A percentile compares a stretch with the other conserved stretches of the same genome.
Conservation (phyloP, 2,113 vertebrate species). For the Lamprologus sp. region DNA sequence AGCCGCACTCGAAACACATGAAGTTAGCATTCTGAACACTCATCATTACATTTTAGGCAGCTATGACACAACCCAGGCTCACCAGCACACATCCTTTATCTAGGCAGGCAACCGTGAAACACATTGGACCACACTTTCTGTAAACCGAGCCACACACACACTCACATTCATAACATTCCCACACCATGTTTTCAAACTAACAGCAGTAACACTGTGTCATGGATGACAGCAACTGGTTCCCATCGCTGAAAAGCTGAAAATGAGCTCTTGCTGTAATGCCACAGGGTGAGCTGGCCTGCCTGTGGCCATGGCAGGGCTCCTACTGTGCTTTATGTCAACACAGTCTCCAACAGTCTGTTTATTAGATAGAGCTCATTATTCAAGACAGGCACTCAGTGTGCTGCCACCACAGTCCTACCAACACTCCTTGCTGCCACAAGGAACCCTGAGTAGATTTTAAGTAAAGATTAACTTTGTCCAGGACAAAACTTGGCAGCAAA, state of each 20-base stretch:
- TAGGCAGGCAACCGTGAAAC: not conserved
- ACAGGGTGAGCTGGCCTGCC: conserved; percentile 38
- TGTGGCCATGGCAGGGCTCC: conserved; percentile 35
- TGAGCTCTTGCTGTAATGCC: conserved; percentile 34
- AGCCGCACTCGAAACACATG: conserved; percentile 7
- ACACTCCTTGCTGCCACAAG: conserved; percentile 20
- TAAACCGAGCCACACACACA: not conserved
- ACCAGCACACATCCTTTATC: not conserved
- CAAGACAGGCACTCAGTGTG: conserved; percentile 38
- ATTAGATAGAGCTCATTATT: conserved; percentile 65
- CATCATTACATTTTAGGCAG: conserved; percentile 8
- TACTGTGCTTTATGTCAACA: conserved; percentile 48
- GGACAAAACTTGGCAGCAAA: conserved; percentile 6
- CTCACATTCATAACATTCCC: not conserved
- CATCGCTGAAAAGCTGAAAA: conserved; percentile 34
- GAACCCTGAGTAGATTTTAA: conserved; percentile 31
- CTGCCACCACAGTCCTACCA: not conserved
- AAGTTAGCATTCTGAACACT: conserved; percentile 24
- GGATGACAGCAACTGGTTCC: conserved; percentile 42
- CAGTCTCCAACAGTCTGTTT: conserved; percentile 43
- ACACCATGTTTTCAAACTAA: conserved; percentile 1
- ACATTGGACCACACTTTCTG: not conserved
- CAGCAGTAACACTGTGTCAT: conserved; percentile 29
- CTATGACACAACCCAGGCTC: not conserved
- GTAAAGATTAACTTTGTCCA: conserved; percentile 35